These are phyloP conservation scores for Halcyon senegalensis DNA, from an alignment of 2,113 vertebrate genomes.

Conservation along the genomic window DNA sequence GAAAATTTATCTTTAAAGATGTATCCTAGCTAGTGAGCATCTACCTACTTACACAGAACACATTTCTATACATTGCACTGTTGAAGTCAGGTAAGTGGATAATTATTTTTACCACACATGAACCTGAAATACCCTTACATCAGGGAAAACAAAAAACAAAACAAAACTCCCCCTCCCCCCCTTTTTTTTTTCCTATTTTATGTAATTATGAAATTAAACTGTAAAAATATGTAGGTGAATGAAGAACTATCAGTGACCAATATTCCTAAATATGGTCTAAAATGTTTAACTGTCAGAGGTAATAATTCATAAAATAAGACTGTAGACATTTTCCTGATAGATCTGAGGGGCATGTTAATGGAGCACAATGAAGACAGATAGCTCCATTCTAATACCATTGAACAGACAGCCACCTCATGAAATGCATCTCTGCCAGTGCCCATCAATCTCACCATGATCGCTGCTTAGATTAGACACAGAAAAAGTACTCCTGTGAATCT, in stretches of 20 bases:
- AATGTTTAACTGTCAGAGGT: slow-evolving; percentile 70
- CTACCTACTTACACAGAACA: background rate
- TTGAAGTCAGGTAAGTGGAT: background rate
- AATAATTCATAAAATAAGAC: slow-evolving; percentile 74
- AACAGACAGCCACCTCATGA: slow-evolving; percentile 63
- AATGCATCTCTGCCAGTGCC: slow-evolving; percentile 72
- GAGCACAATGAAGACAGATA: slow-evolving; percentile 80
- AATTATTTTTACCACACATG: background rate
- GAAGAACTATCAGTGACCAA: slow-evolving; percentile 26
- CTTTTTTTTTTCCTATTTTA: background rate
- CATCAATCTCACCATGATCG: slow-evolving; percentile 77
- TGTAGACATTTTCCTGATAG: slow-evolving; percentile 70
- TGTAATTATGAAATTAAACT: background rate
- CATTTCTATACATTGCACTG: background rate
- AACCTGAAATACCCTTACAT: background rate
- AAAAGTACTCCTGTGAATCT: slow-evolving; percentile 74
- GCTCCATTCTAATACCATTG: slow-evolving; percentile 66
- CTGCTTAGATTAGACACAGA: slow-evolving; percentile 71
- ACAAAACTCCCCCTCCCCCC: background rate
- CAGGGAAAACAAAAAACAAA: background rate
- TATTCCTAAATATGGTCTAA: slow-evolving; percentile 70
- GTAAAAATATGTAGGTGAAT: background rate
- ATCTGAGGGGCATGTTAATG: slow-evolving; percentile 79
- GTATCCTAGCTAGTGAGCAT: background rate
- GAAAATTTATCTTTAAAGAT: background rate